Base-by-base conservation (phyloP, 2,797 vertebrate species). In the Chelon labrosus region DNA sequence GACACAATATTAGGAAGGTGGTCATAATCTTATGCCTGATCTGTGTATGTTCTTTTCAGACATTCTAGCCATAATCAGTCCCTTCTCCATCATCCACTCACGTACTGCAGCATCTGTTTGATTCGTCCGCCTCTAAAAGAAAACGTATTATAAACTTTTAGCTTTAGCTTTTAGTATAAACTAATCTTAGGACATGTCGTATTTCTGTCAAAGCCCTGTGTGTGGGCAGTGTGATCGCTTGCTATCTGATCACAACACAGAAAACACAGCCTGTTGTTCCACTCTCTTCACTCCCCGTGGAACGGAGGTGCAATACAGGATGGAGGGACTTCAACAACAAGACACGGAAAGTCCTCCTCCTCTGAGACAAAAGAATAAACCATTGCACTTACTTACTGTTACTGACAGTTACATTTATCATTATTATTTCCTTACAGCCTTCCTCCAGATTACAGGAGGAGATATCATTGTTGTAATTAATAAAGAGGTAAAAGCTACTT, bases 191-290 rank as follows among this genome's bases (percentile, higher is more conserved):
- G 19, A 58, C 11, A 41, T 52, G 42, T 60, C 74, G 53, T 78
- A 59, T 74, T 74, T 38, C 31, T 72, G 63, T 59, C 2, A 1
- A 50, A 62, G 56, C 56, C 54, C 20, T 72, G 54, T 54, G 71
- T 54, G 58, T 82, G 70, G 75, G 80, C 53, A 52, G 70, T 22
- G 39, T 49, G 46, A 37, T 47, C 31, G 11, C 51, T 79, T 57
- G 41, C 50, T 71, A 47, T 71, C 58, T 49, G 62, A 56, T 60
- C 63, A 78, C 58, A 50, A 31, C 12, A 27, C 5, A 70, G 35
- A 59, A 59, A 55, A 65, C 46, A 65, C 38, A 55, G 63, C 25
- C 51, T 47, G 38, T 31, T 75, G 52, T 54, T 55, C n/a, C n/a
- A 38, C 22, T 56, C 16, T 3, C 31, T 77, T 56, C 19, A 5